Conservation (phyloP, 2,888 invertebrate genomes). For the Nemapogon koenigi region DNA sequence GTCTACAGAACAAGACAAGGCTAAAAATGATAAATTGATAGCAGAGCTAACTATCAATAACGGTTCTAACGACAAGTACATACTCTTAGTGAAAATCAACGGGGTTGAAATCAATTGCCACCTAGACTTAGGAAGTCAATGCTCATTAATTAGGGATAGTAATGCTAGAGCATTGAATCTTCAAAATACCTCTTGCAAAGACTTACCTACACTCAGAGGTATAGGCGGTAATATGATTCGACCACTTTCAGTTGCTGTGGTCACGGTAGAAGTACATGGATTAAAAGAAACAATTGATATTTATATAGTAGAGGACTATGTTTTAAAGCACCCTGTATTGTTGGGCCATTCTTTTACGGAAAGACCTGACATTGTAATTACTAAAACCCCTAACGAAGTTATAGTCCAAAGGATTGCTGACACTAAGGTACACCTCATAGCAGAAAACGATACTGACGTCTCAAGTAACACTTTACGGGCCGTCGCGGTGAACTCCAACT, state of each 20-base stretch:
- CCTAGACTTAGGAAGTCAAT: conserved; percentile 22
- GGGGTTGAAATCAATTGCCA: conserved; percentile 11
- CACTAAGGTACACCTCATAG: not conserved
- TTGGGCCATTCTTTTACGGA: conserved; percentile 20
- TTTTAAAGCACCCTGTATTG: conserved; percentile 15
- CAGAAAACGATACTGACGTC: too few species aligned
- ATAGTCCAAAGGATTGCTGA: not conserved
- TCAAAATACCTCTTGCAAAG: not conserved
- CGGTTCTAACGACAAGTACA: not conserved
- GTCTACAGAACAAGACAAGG: not conserved
- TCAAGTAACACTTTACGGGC: too few species aligned
- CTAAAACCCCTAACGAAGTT: conserved; percentile 14
- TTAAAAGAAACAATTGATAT: conserved; percentile 13
- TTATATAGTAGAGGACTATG: conserved; percentile 18
- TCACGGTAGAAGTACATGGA: conserved; percentile 14
- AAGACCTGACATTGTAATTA: conserved; percentile 17
- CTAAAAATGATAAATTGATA: not conserved
- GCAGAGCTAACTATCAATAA: not conserved
- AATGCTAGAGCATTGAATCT: conserved; percentile 11
- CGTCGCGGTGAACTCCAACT: not conserved
- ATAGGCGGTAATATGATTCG: conserved; percentile 17
- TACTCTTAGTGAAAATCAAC: not conserved
- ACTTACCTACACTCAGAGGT: conserved; percentile 11
- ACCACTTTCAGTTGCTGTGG: conserved; percentile 14
- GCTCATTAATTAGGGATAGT: conserved; percentile 16